Evolutionary conservation across 2,113 vertebrate species (phyloP).

Genomic region (Tenebrosternarchus preto): DNA sequence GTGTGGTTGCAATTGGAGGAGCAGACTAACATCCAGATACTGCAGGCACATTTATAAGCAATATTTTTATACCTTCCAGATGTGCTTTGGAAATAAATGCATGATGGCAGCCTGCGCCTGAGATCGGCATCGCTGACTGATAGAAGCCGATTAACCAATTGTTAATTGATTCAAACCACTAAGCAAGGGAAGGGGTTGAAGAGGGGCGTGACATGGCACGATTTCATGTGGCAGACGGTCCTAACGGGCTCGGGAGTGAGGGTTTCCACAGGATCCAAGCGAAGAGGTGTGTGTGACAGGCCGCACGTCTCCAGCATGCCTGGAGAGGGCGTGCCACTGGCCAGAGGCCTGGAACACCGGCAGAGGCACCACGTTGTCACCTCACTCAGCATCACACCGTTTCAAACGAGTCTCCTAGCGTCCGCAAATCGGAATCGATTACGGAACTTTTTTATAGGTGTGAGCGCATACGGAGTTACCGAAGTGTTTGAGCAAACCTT

Average conservation of each 20-base stretch:
- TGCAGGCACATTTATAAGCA: background rate
- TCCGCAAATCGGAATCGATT: background rate
- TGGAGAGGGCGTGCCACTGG: background rate
- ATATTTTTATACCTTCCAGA: background rate
- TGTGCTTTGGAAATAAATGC: background rate
- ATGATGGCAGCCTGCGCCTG: background rate
- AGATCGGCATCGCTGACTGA: background rate
- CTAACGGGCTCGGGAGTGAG: constrained; percentile 25
- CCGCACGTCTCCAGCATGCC: background rate
- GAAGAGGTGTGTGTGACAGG: background rate
- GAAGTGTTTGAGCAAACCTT: background rate
- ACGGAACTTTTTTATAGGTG: background rate
- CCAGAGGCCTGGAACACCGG: background rate
- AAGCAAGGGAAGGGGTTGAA: background rate
- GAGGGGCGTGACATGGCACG: constrained; percentile 3
- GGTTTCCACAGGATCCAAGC: constrained; percentile 16
- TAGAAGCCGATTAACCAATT: background rate
- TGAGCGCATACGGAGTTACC: background rate
- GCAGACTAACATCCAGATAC: background rate
- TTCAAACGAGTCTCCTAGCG: background rate
- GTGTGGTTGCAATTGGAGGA: background rate
- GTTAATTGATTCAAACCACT: background rate
- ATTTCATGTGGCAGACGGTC: background rate
- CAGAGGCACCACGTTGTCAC: background rate
- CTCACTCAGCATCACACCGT: background rate